Percentiles rank a stretch among this genome's conserved stretches.
Conservation (phyloP, 2,888 invertebrate species). For the Ochlodes sylvanus region DNA sequence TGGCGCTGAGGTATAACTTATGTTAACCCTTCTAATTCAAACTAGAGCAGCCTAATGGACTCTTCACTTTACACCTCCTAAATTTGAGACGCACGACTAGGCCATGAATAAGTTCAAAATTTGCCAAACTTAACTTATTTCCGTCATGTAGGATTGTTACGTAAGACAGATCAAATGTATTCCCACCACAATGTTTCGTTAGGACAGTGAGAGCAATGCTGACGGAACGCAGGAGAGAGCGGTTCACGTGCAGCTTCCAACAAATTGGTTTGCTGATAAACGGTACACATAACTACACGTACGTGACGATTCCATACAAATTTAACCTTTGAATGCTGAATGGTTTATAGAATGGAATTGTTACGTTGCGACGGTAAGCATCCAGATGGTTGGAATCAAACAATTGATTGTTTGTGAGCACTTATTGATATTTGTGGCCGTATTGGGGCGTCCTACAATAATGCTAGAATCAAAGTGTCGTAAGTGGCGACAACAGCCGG, state of each 20-base stretch:
- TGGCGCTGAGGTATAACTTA: no score
- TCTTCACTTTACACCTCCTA: no score
- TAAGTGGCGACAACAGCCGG: no score
- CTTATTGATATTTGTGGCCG: no score
- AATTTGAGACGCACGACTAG: no score
- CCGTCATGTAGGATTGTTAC: not conserved
- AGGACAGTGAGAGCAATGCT: conserved; percentile 21
- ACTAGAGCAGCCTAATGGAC: no score
- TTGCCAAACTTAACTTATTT: no score
- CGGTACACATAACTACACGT: conserved; percentile 2
- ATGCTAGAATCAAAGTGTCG: no score
- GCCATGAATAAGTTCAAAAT: no score
- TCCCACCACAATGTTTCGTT: not conserved
- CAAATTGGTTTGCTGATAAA: conserved; percentile 33
- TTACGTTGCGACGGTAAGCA: not conserved
- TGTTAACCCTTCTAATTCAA: no score
- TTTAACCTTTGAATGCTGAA: not conserved
- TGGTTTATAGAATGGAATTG: not conserved
- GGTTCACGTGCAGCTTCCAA: conserved; percentile 13
- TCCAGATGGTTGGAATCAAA: no score
- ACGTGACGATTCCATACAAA: not conserved
- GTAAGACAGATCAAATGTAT: not conserved
- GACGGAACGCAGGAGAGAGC: conserved; percentile 16
- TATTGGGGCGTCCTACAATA: no score
- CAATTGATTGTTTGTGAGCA: not conserved